phyloP scores from a whole-genome alignment of 2,113 vertebrate genomes.

The Gasterosteus aculeatus region DNA sequence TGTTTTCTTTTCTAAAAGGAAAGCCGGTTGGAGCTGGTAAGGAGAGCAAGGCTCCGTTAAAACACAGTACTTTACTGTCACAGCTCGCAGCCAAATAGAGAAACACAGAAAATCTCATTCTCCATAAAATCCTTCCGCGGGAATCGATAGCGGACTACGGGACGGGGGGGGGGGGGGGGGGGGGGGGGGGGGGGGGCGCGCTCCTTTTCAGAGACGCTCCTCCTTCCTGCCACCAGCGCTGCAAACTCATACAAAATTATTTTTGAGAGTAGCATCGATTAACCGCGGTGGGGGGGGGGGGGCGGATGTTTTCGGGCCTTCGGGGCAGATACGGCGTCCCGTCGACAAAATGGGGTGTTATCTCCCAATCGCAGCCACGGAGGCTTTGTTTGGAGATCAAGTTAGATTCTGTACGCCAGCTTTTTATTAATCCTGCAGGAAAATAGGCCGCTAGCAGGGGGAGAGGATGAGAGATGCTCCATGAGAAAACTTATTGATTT shows the following conservation, averaged over 20 bases:
- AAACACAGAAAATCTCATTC: constrained; percentile 35
- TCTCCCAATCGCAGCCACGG: constrained; percentile 61
- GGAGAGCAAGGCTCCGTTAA: constrained; percentile 49
- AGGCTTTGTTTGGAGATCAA: constrained; percentile 64
- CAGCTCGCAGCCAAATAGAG: constrained; percentile 35
- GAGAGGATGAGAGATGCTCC: constrained; percentile 39
- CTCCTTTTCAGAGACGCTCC: constrained; percentile 51
- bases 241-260: constrained; percentile 65
- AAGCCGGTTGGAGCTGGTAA: constrained; percentile 41
- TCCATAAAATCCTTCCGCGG: constrained; percentile 47
- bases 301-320: constrained; percentile 37
- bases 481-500: neutral
- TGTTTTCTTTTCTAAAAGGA: constrained; percentile 22
- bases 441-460: constrained; percentile 45
- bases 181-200: no score
- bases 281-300: constrained; percentile 36
- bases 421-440: constrained; percentile 48
- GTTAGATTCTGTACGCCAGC: constrained; percentile 50
- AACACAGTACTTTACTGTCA: constrained; percentile 53
- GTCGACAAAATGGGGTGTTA: constrained; percentile 74
- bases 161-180: constrained; percentile 25
- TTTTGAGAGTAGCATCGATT: constrained; percentile 74
- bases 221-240: constrained; percentile 45
- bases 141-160: constrained; percentile 64
- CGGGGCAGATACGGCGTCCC: constrained; percentile 61